A percentile compares a stretch with the other conserved stretches of the same genome.
Conservation (phyloP, 2,113 vertebrate genomes). For the Cephalopterus ornatus region DNA sequence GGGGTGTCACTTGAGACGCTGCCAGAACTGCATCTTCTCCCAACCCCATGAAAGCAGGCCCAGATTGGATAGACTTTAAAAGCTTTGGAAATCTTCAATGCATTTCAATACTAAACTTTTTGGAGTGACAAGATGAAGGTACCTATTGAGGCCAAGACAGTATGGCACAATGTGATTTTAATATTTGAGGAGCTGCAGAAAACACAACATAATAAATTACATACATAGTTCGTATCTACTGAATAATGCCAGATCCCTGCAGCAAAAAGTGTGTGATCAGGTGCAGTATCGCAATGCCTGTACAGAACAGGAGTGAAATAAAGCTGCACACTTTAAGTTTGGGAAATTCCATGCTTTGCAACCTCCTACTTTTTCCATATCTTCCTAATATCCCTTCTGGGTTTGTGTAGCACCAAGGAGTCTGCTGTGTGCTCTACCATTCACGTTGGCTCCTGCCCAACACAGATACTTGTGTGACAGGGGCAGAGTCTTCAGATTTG, state of each 20-base stretch:
- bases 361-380: background rate
- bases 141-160: background rate
- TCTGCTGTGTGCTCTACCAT: background rate
- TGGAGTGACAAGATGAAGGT: background rate
- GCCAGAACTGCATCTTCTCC: background rate
- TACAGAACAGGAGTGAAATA: background rate
- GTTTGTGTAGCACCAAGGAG: background rate
- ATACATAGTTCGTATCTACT: background rate
- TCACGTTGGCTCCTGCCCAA: background rate
- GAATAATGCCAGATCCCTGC: background rate
- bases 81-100: background rate
- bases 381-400: background rate
- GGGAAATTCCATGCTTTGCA: background rate
- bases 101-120: background rate
- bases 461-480: background rate
- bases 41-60: background rate
- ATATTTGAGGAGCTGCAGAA: background rate
- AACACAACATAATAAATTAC: background rate
- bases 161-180: background rate
- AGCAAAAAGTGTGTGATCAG: background rate
- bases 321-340: background rate
- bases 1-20: background rate
- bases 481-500: background rate
- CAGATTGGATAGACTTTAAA: background rate
- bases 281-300: background rate